Base-by-base conservation (phyloP, 1,140 invertebrate species). In the Caenorhabditis inopinata region DNA sequence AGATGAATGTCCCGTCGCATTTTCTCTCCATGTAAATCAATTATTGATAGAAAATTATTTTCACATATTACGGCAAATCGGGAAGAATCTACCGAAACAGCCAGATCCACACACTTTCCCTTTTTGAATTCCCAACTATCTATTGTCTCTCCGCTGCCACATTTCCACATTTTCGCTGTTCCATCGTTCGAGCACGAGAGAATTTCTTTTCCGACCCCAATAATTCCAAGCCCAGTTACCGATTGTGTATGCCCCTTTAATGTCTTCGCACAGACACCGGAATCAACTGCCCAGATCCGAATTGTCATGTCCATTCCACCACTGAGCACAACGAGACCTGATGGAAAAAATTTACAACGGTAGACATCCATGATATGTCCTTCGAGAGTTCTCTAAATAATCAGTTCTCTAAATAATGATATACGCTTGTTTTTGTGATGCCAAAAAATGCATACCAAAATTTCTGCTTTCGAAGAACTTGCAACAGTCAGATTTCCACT, bases 171-270 rank as follows among this genome's bases (percentile, higher is more conserved):
- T 84, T 91, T 91, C 16, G 91, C 92, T 74, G 91, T 90, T 32
- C 93, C 93, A 91, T 93, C 93, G 85, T 92, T 92, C 85, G 92
- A 92, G 45, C 92, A 92, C 47, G 93, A 93, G 25, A 94, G 89
- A 27, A 94, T 88, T 89, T 93, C 93, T 80, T 91, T 90, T 81
- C 93, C 93, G 83, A 90, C 90, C n/a, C 93, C 93, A 76, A 94
- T 89, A 85, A 93, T 91, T 32, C 88, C 90, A 74, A 92, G 87
- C 88, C 93, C 93, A 47, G 90, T 90, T 2, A 94, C 89, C 78
- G 92, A 91, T 45, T 51, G 35, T 75, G 86, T 92, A 85, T 94
- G 93, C 1, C 93, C 93, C 83, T 87, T 90, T 5, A 93, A 87
- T 16, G 92, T 92, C 1, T 42, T 42, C 38, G 38, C 5, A 14